Base-by-base conservation (phyloP, 2,888 invertebrate genomes). In the Drosophila fungiperda region DNA sequence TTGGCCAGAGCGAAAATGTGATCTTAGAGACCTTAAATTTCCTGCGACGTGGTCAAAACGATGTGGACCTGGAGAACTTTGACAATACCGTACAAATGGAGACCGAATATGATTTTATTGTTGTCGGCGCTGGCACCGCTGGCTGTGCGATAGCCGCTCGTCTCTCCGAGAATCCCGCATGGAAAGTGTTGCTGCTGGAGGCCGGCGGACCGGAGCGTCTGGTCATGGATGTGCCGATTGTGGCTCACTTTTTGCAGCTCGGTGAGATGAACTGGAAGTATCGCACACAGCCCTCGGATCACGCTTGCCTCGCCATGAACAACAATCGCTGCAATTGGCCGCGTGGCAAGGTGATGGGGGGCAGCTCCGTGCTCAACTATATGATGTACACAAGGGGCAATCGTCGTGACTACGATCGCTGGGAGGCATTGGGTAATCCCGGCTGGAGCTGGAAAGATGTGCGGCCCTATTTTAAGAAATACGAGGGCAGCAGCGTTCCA, bases 331-430 rank as follows among this genome's bases (percentile, higher is more conserved):
- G 97, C 91, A 95, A 96, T 81, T 97, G 96, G 95, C 97, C 97
- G 0, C 94, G 96, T 72, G 97, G 97, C 4, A 97, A 96, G 92
- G 96, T 96, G 0, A 94, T 98, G 90, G 98, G 98, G 8, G 98
- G 98, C 2, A 96, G 96, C 11, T 96, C 96, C 74, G 95, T 96
- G 0, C 93, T 97, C 12, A 97, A 97, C 91, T 96, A 96, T 82
- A 97, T 98, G 97, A 95, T 96, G 84, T 97, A 96, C 85, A 96
- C 96, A 0, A 93, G 96, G 73, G 97, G 96, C 15, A 94, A 95
- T 82, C 94, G 94, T 0, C 92, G 94, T 5, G 97, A 98, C 89
- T 98, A 96, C 91, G 96, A 97, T 87, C 93, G 94, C 6, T 98
- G 98, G 98, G 95, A 95, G 17, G 93, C 93, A 1, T 90, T 95